Evolutionary conservation across 2,113 vertebrate genomes (phyloP).

Genomic region (Alexandromys fortis): DNA sequence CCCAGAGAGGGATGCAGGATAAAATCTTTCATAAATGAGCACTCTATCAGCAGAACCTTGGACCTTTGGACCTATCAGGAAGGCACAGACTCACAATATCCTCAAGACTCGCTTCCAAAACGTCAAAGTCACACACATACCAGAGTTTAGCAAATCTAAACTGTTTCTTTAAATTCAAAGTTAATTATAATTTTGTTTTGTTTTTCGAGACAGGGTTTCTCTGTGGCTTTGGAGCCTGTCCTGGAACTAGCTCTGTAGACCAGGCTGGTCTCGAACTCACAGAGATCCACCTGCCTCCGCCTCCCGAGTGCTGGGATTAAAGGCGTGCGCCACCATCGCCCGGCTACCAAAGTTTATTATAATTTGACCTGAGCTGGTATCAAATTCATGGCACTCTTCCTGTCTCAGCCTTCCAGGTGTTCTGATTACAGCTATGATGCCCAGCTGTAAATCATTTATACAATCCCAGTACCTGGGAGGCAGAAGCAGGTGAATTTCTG

Average conservation of each 20-base stretch:
- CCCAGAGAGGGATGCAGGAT: background rate
- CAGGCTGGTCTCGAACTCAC: too few species aligned
- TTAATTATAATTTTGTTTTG: background rate
- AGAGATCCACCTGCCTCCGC: too few species aligned
- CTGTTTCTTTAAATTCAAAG: slow-evolving; percentile 8
- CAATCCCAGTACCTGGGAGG: background rate
- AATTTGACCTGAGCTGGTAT: background rate
- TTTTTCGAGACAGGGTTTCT: too few species aligned
- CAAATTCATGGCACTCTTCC: background rate
- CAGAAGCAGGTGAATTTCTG: background rate
- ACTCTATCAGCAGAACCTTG: background rate
- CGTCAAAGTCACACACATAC: background rate
- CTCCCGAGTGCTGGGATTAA: too few species aligned
- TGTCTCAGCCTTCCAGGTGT: background rate
- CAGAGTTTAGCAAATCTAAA: background rate
- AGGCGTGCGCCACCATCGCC: too few species aligned
- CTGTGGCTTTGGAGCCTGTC: too few species aligned
- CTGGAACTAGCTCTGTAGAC: too few species aligned
- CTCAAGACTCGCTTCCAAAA: background rate
- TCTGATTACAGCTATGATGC: background rate
- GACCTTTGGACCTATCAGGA: background rate
- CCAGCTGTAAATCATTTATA: background rate
- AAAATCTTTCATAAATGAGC: background rate
- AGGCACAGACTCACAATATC: background rate
- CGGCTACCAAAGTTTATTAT: background rate